These are phyloP conservation scores for Butorides virescens DNA, from an alignment of 2,113 vertebrate genomes.

Conservation along the genomic window DNA sequence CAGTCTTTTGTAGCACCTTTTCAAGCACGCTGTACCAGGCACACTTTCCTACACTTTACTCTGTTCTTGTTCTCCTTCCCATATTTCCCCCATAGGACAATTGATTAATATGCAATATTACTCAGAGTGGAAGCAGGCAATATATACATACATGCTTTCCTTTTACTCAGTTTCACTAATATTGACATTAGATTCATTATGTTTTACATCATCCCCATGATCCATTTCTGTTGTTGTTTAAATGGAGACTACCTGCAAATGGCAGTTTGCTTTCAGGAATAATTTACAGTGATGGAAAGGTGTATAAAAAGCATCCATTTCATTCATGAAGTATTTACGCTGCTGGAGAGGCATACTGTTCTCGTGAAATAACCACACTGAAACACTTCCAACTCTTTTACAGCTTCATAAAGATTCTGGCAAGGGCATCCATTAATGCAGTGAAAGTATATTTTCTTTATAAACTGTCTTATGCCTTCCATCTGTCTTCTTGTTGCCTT, in stretches of 20 bases:
- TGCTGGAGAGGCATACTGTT: conserved; percentile 42
- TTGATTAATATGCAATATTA: conserved; percentile 65
- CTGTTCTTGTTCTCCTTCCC: neutral
- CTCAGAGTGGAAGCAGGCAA: conserved; percentile 41
- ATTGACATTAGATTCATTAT: conserved; percentile 68
- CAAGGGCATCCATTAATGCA: conserved; percentile 67
- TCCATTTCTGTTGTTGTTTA: conserved; percentile 59
- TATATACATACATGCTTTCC: conserved; percentile 30
- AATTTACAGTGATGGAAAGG: conserved; percentile 66
- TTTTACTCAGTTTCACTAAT: conserved; percentile 53
- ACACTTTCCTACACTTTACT: neutral
- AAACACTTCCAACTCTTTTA: conserved; percentile 65
- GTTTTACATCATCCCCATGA: conserved; percentile 62
- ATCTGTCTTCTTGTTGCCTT: conserved; percentile 55
- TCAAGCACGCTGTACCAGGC: neutral
- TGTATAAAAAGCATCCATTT: conserved; percentile 68
- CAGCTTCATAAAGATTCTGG: conserved; percentile 69
- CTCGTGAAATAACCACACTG: conserved; percentile 49
- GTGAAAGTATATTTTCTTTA: conserved; percentile 66
- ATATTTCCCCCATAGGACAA: neutral
- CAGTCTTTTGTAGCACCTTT: neutral
- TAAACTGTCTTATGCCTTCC: conserved; percentile 51
- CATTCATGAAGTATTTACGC: conserved; percentile 65
- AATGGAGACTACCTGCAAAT: conserved; percentile 59
- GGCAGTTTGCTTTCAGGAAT: conserved; percentile 63